Evolutionary conservation across 2,113 vertebrate genomes (phyloP), one percentile per base, ranked within the genome.

Genomic region (Microtus ochrogaster): DNA sequence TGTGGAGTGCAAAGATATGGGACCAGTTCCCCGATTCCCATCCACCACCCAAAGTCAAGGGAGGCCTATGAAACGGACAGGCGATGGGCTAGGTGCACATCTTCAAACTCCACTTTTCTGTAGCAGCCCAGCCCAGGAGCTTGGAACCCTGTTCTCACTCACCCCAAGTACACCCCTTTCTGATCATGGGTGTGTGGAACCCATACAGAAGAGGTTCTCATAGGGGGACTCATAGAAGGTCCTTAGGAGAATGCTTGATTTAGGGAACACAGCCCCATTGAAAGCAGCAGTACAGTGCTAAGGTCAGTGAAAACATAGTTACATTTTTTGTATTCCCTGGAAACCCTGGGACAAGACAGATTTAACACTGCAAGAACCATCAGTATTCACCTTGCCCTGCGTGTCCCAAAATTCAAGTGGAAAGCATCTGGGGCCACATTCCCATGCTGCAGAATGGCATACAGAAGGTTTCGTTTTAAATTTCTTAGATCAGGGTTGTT

Each of bases 121-220:
- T 7, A 77, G 65, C 14, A 49, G 55, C 13, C 82, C 24, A 47
- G 19, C 39, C 16, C 21, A 26, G 76, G 8, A 7, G 7, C 13
- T 39, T 65, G 88, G n/a, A 30, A 21, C 26, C n/a, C 33, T 61
- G 0, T 0, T 19, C 74, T 63, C 0, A 0, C 28, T 89, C 73
- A 73, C 39, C 86, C 81, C 3, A 1, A 30, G 13, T 7, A 73
- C 19, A 10, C 52, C n/a, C 49, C n/a, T 22, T 5, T 55, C 52
- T 65, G 63, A 58, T 65, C 10, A 1, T 81, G 39, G 36, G 49
- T 47, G 1, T 44, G 63, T 5, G 6, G 24, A 68, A 4, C 22
- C 47, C 3, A 49, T 4, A 9, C 16, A 13, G 39, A 33, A 16
- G n/a, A 14, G 49, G 4, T 58, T 11, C 49, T 65, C 47, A 47